Conservation (phyloP, 2,113 vertebrate species). For the Erpornis zantholeuca region DNA sequence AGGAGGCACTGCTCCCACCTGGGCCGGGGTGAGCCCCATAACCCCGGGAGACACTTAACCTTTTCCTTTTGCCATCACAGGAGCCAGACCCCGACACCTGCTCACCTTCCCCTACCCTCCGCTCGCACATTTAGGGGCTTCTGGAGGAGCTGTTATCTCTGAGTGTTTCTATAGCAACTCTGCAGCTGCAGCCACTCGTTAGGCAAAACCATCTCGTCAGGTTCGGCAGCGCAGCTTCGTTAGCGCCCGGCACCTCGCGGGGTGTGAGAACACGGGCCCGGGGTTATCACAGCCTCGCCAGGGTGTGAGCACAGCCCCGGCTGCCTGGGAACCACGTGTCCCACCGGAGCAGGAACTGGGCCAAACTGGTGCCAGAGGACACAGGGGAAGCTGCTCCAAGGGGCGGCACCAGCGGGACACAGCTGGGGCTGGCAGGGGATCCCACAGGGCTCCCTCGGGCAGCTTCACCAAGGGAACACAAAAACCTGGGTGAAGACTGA, state of each 20-base stretch:
- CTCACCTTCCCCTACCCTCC: neutral
- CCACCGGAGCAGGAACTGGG: rapidly evolving
- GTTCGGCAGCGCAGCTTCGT: neutral
- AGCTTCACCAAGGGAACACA: neutral
- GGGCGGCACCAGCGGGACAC: neutral
- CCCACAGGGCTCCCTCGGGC: neutral
- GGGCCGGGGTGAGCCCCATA: rapidly evolving
- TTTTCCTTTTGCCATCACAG: neutral
- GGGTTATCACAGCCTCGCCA: neutral
- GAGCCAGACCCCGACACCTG: neutral
- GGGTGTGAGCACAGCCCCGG: neutral
- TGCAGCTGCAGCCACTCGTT: neutral
- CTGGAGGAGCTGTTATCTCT: neutral
- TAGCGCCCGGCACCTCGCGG: neutral
- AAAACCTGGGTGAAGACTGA: neutral
- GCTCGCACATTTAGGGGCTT: neutral
- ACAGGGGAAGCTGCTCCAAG: neutral
- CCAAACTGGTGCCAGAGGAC: neutral
- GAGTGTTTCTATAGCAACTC: constrained; percentile 52
- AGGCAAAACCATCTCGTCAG: neutral
- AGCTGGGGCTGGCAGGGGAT: neutral
- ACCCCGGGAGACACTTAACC: rapidly evolving
- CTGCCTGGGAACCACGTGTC: rapidly evolving
- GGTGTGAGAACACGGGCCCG: rapidly evolving
- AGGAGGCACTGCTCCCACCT: neutral